Percentiles rank a stretch among this genome's conserved stretches.
phyloP scores from a whole-genome alignment of 2,797 vertebrate species.

The Notolepis coatsorum region DNA sequence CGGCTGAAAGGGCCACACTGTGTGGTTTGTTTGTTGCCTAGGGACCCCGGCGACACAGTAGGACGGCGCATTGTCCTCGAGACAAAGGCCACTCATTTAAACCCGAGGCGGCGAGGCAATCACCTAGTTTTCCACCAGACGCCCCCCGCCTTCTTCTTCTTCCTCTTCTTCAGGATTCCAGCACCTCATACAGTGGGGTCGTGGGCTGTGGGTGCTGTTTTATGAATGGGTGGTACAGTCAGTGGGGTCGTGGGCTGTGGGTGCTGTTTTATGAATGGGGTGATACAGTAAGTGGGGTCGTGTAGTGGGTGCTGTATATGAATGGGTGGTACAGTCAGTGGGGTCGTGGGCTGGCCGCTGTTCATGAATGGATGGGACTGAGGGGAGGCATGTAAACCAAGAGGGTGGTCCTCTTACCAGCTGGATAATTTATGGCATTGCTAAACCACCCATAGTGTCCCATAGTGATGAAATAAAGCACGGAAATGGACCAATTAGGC shows the following conservation, averaged over 20 bases:
- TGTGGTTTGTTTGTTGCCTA: slow-evolving; percentile 76
- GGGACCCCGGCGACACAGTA: slow-evolving; percentile 73
- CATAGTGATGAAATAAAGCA: slow-evolving; percentile 69
- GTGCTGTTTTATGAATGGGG: slow-evolving; percentile 64
- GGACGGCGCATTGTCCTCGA: slow-evolving; percentile 75
- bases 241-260: slow-evolving; percentile 61
- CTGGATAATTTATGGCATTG: slow-evolving; percentile 74
- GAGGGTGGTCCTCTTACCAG: slow-evolving; percentile 75
- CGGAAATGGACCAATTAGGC: slow-evolving; percentile 68
- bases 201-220: slow-evolving; percentile 58
- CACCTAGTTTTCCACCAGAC: slow-evolving; percentile 69
- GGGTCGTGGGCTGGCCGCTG: slow-evolving; percentile 55
- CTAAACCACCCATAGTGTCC: slow-evolving; percentile 53
- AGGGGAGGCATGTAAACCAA: slow-evolving; percentile 61
- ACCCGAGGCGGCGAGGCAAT: slow-evolving; percentile 70
- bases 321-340: slow-evolving; percentile 71
- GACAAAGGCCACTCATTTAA: slow-evolving; percentile 81
- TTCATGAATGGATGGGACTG: slow-evolving; percentile 54
- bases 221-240: slow-evolving; percentile 62
- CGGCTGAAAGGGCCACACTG: slow-evolving; percentile 68
- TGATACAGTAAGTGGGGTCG: slow-evolving; percentile 67
- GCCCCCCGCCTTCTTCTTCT: slow-evolving; percentile 40
- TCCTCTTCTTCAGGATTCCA: slow-evolving; percentile 44
- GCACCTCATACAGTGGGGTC: slow-evolving; percentile 70
- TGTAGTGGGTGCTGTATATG: slow-evolving; percentile 56